A percentile compares a stretch with the other conserved stretches of the same genome.
Evolutionary conservation across 2,888 invertebrate genomes (phyloP).

Genomic region (Hyalella azteca): DNA sequence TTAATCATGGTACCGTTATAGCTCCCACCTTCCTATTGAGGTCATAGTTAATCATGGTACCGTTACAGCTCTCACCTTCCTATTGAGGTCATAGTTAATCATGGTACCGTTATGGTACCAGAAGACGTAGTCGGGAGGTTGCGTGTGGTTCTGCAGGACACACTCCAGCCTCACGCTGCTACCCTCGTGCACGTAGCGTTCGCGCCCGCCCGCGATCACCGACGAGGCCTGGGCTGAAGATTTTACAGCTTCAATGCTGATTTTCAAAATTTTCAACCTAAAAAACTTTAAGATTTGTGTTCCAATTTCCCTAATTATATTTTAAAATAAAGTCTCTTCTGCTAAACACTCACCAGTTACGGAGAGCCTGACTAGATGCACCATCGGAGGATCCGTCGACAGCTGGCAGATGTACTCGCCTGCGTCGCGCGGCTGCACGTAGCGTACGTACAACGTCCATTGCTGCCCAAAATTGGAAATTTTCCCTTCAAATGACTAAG

Average conservation of each 20-base stretch:
- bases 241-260: not conserved
- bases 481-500: no score
- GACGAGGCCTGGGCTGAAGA: conserved; percentile 53
- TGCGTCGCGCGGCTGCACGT: conserved; percentile 49
- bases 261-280: not conserved
- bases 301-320: no score
- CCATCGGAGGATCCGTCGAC: conserved; percentile 54
- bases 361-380: conserved; percentile 47
- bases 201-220: conserved; percentile 82
- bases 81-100: conserved; percentile 52
- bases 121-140: conserved; percentile 82
- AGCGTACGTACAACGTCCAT: conserved; percentile 53
- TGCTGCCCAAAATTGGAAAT: conserved; percentile 41
- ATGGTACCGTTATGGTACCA: conserved; percentile 73
- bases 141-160: conserved; percentile 75
- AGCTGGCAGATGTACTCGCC: conserved; percentile 53
- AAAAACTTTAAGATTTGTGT: no score
- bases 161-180: conserved; percentile 82
- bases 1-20: not conserved
- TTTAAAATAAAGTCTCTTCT: no score
- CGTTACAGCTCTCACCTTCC: not conserved
- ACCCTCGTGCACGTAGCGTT: conserved; percentile 86
- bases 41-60: not conserved
- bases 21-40: not conserved
- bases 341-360: conserved; percentile 49